Base-by-base conservation (phyloP, 2,888 invertebrate species). In the Pachymerium ferrugineum region DNA sequence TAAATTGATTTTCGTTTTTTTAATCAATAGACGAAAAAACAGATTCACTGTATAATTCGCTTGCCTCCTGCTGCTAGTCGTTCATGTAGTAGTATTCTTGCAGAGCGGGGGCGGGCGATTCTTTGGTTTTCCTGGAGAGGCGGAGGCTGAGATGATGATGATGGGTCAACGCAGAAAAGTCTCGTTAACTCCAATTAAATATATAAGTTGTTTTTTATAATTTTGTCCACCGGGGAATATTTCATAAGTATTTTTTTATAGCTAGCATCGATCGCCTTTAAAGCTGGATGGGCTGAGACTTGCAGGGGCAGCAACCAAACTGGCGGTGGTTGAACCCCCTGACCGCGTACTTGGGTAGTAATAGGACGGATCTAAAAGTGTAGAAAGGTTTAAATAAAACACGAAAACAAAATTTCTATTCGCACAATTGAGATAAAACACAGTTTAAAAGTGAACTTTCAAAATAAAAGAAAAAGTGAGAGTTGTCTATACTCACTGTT, bases 401-500 rank as follows among this genome's bases (percentile, higher is more conserved):
- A 33, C 30, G 70, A 12, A 16, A 33, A 70, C 62, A 54, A 12
- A 54, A 12, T 6, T 19, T 54, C 62, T 16, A 54, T 54, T 19
- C 19, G 19, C 62, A 22, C n/a, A 12, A 54, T 12, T 16, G 70
- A 12, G 68, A 25, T 25, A 19, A 6, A 6, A 67, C 3, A 6
- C 5, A 5, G 67, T 67, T 28, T 67, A 25, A 5, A n/a, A 14
- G 19, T 54, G 22, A n/a, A n/a, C n/a, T n/a, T n/a, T n/a, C n/a
- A 54, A 22, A n/a, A n/a, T 10, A 54, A 54, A 16, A 16, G 22
- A 47, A 47, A 47, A 2, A 68, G 10, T 8, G 30, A 68, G 19
- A 68, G 10, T 10, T 67, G 38, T 35, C 12, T 70, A 70, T 73
- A 38, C 29, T 28, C 31, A 72, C 10, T 29, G 42, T 28, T 87